A percentile compares a stretch with the other conserved stretches of the same genome.
phyloP scores from a whole-genome alignment of 2,797 vertebrate species.

The Lemur catta region DNA sequence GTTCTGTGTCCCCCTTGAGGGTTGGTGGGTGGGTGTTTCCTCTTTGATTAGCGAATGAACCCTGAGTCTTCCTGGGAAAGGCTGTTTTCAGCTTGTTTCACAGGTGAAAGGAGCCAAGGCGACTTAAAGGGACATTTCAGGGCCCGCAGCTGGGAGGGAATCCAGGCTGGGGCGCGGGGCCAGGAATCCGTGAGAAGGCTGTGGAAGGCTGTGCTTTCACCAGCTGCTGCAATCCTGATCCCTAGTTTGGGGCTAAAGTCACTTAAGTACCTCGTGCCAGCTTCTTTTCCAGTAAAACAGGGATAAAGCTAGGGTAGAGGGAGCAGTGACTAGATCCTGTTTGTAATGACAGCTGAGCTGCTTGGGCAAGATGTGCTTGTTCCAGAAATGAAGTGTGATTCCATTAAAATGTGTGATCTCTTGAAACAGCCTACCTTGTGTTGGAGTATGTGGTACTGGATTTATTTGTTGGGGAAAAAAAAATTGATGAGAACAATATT shows the following conservation, averaged over 20 bases:
- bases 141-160: neutral
- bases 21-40: neutral
- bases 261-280: neutral
- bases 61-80: neutral
- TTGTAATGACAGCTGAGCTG: slow-evolving; percentile 52
- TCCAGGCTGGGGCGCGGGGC: neutral
- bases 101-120: slow-evolving; percentile 26
- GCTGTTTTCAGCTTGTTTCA: slow-evolving; percentile 45
- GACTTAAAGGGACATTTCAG: slow-evolving; percentile 8
- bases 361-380: slow-evolving; percentile 45
- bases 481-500: slow-evolving; percentile 36
- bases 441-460: neutral
- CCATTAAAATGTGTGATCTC: slow-evolving; percentile 63
- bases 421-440: slow-evolving; percentile 42
- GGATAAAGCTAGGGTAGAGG: slow-evolving; percentile 3
- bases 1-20: slow-evolving; percentile 8
- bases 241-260: neutral
- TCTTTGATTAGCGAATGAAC: slow-evolving; percentile 46
- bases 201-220: neutral
- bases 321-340: neutral
- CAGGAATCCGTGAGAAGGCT: neutral
- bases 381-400: slow-evolving; percentile 56
- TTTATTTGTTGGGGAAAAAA: slow-evolving; percentile 59
- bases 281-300: neutral
- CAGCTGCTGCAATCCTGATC: neutral